Conservation (phyloP, 2,888 invertebrate species). For the Cerastis leucographa region DNA sequence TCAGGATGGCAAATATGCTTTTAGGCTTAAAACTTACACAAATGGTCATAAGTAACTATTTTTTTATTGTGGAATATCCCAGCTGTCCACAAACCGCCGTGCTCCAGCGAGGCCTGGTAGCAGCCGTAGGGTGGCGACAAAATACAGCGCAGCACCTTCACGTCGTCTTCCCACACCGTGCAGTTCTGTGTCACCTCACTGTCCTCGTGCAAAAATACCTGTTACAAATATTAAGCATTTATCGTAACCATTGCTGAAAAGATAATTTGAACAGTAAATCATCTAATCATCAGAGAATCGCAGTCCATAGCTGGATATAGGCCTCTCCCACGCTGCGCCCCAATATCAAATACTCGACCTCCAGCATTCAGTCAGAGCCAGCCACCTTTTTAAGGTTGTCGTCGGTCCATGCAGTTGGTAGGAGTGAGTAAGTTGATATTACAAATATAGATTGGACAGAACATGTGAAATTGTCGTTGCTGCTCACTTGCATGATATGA, state of each 20-base stretch:
- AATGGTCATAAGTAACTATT: slow-evolving; percentile 27
- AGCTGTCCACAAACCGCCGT: slow-evolving; percentile 75
- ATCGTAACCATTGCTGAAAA: background rate
- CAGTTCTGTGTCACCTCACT: slow-evolving; percentile 55
- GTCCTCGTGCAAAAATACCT: background rate
- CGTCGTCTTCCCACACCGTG: background rate
- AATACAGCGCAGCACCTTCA: slow-evolving; percentile 60
- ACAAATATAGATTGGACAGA: background rate
- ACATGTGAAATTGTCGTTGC: background rate
- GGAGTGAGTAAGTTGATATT: background rate
- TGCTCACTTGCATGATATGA: background rate
- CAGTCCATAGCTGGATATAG: background rate
- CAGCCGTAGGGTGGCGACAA: slow-evolving; percentile 58
- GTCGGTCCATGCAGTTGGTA: background rate
- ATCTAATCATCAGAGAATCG: background rate
- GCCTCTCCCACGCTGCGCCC: background rate
- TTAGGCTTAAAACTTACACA: slow-evolving; percentile 67
- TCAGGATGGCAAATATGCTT: background rate
- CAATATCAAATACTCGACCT: background rate
- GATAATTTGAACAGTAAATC: background rate
- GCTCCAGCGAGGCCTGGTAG: slow-evolving; percentile 67
- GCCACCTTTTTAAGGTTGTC: background rate
- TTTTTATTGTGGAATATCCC: slow-evolving; percentile 49
- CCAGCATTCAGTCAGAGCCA: background rate
- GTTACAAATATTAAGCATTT: slow-evolving; percentile 7